Evolutionary conservation across 1,140 invertebrate species (phyloP).

Genomic region (Himalopsyche phryganea): DNA sequence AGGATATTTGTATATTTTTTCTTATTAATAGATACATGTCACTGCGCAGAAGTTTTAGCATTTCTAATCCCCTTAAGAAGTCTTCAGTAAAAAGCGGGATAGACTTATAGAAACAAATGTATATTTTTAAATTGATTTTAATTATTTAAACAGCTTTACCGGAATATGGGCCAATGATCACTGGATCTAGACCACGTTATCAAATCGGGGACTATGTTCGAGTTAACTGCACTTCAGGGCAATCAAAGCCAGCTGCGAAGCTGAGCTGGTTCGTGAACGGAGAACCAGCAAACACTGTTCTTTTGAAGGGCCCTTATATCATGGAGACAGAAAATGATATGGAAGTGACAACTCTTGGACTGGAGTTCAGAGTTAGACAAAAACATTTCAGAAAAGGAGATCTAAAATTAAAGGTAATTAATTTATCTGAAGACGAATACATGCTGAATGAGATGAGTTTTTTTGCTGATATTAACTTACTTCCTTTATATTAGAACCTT

Average conservation of each 20-base stretch:
- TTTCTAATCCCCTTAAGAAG: no score
- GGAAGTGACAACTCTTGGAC: slow-evolving; percentile 66
- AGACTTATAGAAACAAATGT: no score
- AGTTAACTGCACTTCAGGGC: slow-evolving; percentile 79
- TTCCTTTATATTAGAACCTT: no score
- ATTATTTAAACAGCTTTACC: slow-evolving; percentile 65
- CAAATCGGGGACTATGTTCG: slow-evolving; percentile 75
- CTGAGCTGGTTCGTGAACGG: slow-evolving; percentile 87
- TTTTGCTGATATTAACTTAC: no score
- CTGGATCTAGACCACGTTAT: slow-evolving; percentile 73
- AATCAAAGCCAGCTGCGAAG: slow-evolving; percentile 77
- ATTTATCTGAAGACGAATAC: no score
- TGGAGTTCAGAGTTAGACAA: slow-evolving; percentile 69
- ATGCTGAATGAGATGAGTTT: no score
- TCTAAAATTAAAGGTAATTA: slow-evolving; percentile 71
- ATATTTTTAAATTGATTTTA: no score
- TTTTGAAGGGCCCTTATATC: slow-evolving; percentile 41
- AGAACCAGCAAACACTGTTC: slow-evolving; percentile 62
- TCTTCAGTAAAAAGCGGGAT: no score
- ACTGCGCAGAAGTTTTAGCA: no score
- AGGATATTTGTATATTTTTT: no score
- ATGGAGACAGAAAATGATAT: slow-evolving; percentile 55
- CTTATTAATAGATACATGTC: no score
- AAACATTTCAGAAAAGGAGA: slow-evolving; percentile 78
- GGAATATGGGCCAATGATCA: slow-evolving; percentile 76